phyloP scores from a whole-genome alignment of 2,113 vertebrate genomes.

The Panthera uncia region DNA sequence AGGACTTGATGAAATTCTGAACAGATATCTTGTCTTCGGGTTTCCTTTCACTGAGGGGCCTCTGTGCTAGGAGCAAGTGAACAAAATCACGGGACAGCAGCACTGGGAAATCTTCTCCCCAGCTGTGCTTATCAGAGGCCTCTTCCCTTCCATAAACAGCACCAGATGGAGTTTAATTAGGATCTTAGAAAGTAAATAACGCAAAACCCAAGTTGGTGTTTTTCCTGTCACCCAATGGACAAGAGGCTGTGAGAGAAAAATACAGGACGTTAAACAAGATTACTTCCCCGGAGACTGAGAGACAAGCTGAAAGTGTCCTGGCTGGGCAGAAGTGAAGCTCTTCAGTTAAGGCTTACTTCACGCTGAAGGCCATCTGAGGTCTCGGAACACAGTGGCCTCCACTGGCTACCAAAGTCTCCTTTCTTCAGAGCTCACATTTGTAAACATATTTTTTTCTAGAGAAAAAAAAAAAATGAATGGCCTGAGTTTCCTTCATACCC shows the following conservation, averaged over 20 bases:
- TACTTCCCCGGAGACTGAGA: neutral
- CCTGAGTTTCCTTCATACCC: neutral
- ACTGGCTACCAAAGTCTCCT: neutral
- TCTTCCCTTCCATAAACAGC: neutral
- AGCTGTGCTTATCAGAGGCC: neutral
- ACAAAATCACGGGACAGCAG: fast-evolving
- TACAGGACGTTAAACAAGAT: neutral
- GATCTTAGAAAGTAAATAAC: neutral
- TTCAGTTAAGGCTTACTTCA: fast-evolving
- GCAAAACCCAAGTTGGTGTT: neutral
- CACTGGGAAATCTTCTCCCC: neutral
- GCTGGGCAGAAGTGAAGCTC: fast-evolving
- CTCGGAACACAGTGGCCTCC: neutral
- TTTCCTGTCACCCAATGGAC: neutral
- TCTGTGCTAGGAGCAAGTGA: neutral
- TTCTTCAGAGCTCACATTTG: neutral
- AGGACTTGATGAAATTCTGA: neutral
- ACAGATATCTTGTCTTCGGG: neutral
- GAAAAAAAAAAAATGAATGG: neutral
- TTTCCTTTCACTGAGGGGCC: neutral
- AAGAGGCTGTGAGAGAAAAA: neutral
- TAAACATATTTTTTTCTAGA: neutral
- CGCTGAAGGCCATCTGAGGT: neutral
- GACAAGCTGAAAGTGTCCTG: fast-evolving
- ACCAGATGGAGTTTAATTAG: neutral